Evolutionary conservation across 2,113 vertebrate species (phyloP), one percentile per base, ranked within the genome.

Genomic region (Callospermophilus lateralis): DNA sequence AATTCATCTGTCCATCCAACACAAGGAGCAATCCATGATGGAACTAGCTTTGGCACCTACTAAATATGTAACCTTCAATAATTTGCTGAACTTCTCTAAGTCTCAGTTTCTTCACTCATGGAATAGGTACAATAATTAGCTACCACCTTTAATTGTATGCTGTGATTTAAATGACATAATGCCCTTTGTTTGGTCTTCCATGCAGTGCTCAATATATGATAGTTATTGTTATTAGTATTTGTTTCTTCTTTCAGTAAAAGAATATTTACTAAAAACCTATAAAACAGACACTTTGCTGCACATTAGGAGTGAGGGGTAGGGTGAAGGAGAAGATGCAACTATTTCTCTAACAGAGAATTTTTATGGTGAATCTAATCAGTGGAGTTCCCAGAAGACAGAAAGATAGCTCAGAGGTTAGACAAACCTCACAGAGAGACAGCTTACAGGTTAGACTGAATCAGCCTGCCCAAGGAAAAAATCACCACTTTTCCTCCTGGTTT

Each of bases 241-340:
- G n/a, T 76, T 89, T 45, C 68, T 93, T 90, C 76, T 79, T 32
- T 89, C 61, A 37, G 12, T 67, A 53, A 84, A 58, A 19, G 24
- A n/a, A 81, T 37, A 67, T 79, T 96, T 95, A 63, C 32, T 74
- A 74, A 96, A 58, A 74, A 84, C 12, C 6, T 84, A 3, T 48
- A 67, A 70, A 39, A 53, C 65, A 78, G 58, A 81, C 39, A 88
- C 8, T 61, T 26, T 61, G 78, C n/a, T 81, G 37, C 74, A 37
- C 9, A 45, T 67, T 79, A 28, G 65, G 30, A 37, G 28, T 42
- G 37, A 39, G 28, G 1, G 1, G 2, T 32, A 26, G 26, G 34
- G 24, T 51, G 30, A 87, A 93, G 51, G 13, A 51, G 28, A 74
- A 87, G 20, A 80, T 28, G 11, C 32, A 90, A n/a, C 22, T 30